Percentiles rank a stretch among this genome's conserved stretches.
phyloP scores from a whole-genome alignment of 2,797 vertebrate genomes.

The Neosalanx taihuensis region DNA sequence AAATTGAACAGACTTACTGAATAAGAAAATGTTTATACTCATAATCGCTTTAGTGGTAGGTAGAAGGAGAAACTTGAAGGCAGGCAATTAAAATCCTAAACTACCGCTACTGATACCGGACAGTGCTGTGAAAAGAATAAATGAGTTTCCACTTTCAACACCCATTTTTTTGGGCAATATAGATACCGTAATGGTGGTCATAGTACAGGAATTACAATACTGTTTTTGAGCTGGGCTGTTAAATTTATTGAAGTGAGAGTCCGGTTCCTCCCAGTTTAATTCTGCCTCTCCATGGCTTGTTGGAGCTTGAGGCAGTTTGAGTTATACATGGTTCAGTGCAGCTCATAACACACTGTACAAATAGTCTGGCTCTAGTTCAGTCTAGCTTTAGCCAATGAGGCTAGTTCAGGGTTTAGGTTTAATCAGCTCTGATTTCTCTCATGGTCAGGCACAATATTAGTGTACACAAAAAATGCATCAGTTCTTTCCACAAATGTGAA shows the following conservation, averaged over 20 bases:
- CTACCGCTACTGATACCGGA: too few relatives aligned
- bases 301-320: not conserved
- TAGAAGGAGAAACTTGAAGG: not conserved
- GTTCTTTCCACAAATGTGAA: not conserved
- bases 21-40: not conserved
- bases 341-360: not conserved
- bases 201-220: not conserved
- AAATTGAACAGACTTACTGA: not conserved
- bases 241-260: not conserved
- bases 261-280: conserved; percentile 13
- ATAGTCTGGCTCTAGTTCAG: not conserved
- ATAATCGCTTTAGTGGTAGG: too few relatives aligned
- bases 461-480: not conserved
- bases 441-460: not conserved
- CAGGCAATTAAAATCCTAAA: too few relatives aligned
- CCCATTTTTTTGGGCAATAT: too few relatives aligned
- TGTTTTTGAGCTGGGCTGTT: not conserved
- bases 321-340: not conserved
- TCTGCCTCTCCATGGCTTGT: not conserved
- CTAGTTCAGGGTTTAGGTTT: not conserved
- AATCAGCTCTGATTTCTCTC: not conserved
- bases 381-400: not conserved
- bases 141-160: too few relatives aligned
- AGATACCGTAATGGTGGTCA: too few relatives aligned
- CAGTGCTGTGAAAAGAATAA: too few relatives aligned